A percentile compares a stretch with the other conserved stretches of the same genome.
Evolutionary conservation across 2,888 invertebrate genomes (phyloP).

Genomic region (Hydroisotoma schaefferi): DNA sequence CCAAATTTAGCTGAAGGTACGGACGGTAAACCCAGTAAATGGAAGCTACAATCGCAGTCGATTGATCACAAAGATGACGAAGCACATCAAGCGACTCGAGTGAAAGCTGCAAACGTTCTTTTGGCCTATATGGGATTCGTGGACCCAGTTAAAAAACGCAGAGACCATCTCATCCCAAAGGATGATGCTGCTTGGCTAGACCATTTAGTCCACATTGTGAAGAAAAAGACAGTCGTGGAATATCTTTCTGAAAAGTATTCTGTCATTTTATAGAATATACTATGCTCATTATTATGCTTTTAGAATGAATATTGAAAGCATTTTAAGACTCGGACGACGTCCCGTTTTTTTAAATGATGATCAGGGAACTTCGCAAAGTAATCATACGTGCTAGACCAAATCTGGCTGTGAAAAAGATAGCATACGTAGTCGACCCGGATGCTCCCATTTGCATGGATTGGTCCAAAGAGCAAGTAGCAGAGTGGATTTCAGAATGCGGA

Average conservation of each 20-base stretch:
- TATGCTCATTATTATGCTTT: too few species aligned
- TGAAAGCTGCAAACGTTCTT: slow-evolving; percentile 11
- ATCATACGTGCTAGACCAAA: slow-evolving; percentile 33
- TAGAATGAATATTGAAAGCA: too few species aligned
- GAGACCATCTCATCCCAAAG: slow-evolving; percentile 29
- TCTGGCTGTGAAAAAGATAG: slow-evolving; percentile 17
- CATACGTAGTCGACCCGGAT: slow-evolving; percentile 27
- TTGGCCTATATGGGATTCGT: slow-evolving; percentile 29
- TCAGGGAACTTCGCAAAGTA: slow-evolving; percentile 38
- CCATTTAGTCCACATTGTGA: slow-evolving; percentile 30
- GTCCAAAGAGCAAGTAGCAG: slow-evolving; percentile 36
- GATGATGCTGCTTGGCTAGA: slow-evolving; percentile 38
- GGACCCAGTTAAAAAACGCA: slow-evolving; percentile 15
- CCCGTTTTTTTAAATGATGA: neutral
- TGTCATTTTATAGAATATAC: too few species aligned
- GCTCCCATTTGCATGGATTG: slow-evolving; percentile 36
- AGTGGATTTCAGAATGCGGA: slow-evolving; percentile 35
- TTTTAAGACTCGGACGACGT: neutral
- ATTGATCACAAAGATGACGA: too few species aligned
- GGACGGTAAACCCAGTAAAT: too few species aligned
- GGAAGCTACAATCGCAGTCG: too few species aligned
- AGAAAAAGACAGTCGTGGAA: slow-evolving; percentile 18
- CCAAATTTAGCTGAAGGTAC: too few species aligned
- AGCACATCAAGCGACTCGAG: neutral
- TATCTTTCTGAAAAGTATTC: slow-evolving; percentile 37